Percentiles rank a stretch among this genome's conserved stretches.
Evolutionary conservation across 2,888 invertebrate species (phyloP).

Genomic region (Belgica antarctica): DNA sequence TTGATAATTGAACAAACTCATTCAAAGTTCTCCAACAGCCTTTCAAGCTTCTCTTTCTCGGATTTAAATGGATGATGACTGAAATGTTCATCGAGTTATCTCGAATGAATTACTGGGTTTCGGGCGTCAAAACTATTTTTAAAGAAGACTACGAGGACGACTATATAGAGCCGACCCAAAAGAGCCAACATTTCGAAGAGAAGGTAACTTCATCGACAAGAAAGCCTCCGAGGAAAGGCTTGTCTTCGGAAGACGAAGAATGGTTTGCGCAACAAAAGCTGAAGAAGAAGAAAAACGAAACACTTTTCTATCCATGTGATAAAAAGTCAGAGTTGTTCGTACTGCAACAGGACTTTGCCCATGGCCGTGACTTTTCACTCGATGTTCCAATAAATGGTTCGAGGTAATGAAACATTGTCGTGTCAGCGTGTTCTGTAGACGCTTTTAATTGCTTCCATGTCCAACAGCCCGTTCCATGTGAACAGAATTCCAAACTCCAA

Average conservation of each 20-base stretch:
- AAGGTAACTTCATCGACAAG: slow-evolving; percentile 47
- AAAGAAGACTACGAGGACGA: slow-evolving; percentile 48
- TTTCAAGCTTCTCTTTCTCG: slow-evolving; percentile 51
- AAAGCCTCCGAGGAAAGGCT: slow-evolving; percentile 48
- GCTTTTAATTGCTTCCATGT: slow-evolving; percentile 6
- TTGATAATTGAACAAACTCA: not conserved
- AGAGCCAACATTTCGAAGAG: slow-evolving; percentile 45
- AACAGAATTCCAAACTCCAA: slow-evolving; percentile 75
- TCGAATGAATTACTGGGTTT: slow-evolving; percentile 52
- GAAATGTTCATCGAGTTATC: slow-evolving; percentile 53
- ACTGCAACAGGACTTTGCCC: slow-evolving; percentile 61
- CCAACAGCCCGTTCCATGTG: slow-evolving; percentile 63
- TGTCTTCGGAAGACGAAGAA: slow-evolving; percentile 54
- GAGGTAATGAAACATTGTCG: slow-evolving; percentile 12
- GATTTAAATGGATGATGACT: slow-evolving; percentile 55
- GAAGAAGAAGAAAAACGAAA: slow-evolving; percentile 43
- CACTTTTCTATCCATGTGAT: slow-evolving; percentile 65
- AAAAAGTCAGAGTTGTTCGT: slow-evolving; percentile 68
- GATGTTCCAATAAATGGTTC: slow-evolving; percentile 55
- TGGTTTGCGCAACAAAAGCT: slow-evolving; percentile 47
- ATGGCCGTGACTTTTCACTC: slow-evolving; percentile 52
- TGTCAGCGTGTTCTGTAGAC: not conserved
- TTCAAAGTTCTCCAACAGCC: slow-evolving; percentile 51
- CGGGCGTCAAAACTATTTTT: slow-evolving; percentile 50
- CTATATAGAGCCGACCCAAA: slow-evolving; percentile 44